A percentile compares a stretch with the other conserved stretches of the same genome.
These are phyloP conservation scores for Nesogale talazaci DNA, from an alignment of 2,113 vertebrate species.

Conservation along the genomic window DNA sequence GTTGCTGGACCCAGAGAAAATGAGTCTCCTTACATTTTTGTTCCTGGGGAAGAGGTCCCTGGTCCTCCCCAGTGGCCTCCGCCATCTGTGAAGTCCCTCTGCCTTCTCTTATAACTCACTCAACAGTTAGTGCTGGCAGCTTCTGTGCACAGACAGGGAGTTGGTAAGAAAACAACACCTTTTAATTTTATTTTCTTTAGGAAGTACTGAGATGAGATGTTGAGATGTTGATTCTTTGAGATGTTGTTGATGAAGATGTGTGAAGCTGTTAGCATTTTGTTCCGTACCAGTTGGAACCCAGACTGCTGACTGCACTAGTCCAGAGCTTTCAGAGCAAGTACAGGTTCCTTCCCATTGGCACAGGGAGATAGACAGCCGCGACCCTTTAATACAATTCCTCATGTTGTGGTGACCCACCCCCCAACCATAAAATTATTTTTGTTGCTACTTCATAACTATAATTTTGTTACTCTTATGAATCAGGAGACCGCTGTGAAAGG, in stretches of 20 bases:
- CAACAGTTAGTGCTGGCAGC: background rate
- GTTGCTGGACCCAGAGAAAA: background rate
- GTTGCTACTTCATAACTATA: too few species aligned
- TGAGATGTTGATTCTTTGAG: constrained; percentile 48
- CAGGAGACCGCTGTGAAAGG: too few species aligned
- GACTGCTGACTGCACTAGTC: background rate
- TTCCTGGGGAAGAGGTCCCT: background rate
- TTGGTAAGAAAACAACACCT: constrained; percentile 55
- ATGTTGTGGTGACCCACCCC: too few species aligned
- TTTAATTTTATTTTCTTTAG: background rate
- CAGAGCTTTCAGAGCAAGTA: constrained; percentile 32
- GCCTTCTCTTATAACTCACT: background rate
- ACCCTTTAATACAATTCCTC: too few species aligned
- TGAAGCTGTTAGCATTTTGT: constrained; percentile 79
- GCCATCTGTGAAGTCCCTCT: background rate
- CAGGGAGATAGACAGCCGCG: constrained; percentile 58
- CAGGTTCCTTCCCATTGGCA: constrained; percentile 57
- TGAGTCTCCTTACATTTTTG: background rate
- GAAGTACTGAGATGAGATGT: constrained; percentile 20
- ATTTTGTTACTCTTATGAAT: too few species aligned
- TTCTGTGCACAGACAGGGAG: background rate
- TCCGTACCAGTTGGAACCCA: constrained; percentile 60
- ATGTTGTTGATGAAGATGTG: constrained; percentile 72
- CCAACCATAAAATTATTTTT: too few species aligned
- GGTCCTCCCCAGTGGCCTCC: background rate